Percentiles rank a stretch among this genome's conserved stretches.
Conservation (phyloP, 2,113 vertebrate species). For the Bujurquina vittata region DNA sequence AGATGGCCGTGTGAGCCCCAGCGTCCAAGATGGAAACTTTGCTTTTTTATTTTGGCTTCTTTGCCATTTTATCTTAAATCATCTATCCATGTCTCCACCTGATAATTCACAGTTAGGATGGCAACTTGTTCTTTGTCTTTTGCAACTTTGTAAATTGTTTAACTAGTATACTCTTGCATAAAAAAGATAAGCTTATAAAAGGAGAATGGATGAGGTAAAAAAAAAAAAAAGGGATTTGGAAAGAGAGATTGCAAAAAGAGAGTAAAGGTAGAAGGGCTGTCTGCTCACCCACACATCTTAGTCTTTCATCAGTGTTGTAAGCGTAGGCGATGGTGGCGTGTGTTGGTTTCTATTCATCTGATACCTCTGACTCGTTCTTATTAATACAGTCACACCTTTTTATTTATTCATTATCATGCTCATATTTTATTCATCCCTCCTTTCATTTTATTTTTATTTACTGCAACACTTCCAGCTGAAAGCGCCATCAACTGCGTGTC, state of each 20-base stretch:
- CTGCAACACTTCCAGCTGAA: conserved; percentile 50
- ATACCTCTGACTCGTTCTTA: conserved; percentile 62
- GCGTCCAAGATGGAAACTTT: background rate
- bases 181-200: background rate
- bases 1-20: conserved; percentile 2
- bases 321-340: conserved; percentile 67
- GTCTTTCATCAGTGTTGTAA: conserved; percentile 66
- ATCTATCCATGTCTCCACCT: background rate
- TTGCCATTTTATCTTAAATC: background rate
- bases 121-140: background rate
- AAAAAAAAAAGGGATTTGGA: background rate
- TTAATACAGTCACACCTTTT: conserved; percentile 77
- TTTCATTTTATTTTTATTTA: conserved; percentile 76
- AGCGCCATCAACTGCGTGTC: conserved; percentile 39
- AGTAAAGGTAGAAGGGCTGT: conserved; percentile 51
- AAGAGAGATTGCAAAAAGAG: background rate
- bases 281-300: conserved; percentile 45
- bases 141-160: background rate
- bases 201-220: background rate
- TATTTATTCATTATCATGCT: conserved; percentile 77
- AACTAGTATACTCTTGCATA: background rate
- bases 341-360: conserved; percentile 61
- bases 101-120: background rate
- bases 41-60: background rate
- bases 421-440: conserved; percentile 77